phyloP scores from a whole-genome alignment of 2,113 vertebrate species.

The Arizona elegans region DNA sequence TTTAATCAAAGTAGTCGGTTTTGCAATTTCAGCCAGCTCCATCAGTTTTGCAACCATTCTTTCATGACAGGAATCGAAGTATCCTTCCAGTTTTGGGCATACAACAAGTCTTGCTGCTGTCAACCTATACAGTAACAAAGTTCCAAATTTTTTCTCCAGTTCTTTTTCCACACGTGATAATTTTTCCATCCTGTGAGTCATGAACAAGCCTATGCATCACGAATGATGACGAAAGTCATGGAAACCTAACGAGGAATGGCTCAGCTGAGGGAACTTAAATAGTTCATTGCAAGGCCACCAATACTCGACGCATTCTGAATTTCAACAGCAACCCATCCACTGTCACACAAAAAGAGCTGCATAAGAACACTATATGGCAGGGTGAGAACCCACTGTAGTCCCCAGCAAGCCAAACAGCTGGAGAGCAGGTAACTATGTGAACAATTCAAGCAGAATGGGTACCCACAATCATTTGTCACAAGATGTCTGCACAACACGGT shows the following conservation, averaged over 20 bases:
- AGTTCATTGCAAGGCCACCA: too few relatives aligned
- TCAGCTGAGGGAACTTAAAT: background rate
- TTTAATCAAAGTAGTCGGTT: too few relatives aligned
- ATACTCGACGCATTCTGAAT: too few relatives aligned
- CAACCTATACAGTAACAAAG: too few relatives aligned
- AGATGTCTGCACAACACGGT: background rate
- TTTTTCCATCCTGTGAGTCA: background rate
- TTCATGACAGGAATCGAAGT: too few relatives aligned
- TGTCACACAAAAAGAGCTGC: background rate
- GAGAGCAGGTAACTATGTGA: background rate
- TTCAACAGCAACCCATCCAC: background rate
- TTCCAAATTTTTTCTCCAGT: too few relatives aligned
- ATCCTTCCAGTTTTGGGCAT: too few relatives aligned
- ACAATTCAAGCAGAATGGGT: too few relatives aligned
- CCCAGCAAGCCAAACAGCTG: background rate
- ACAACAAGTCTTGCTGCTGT: too few relatives aligned
- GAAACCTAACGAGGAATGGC: background rate
- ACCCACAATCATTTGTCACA: background rate
- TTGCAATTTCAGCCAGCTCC: too few relatives aligned
- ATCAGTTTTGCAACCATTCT: too few relatives aligned
- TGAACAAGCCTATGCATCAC: background rate
- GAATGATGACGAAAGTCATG: background rate
- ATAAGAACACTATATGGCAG: background rate
- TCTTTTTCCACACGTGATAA: background rate
- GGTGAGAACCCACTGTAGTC: background rate